Percentiles rank a stretch among this genome's conserved stretches.
Evolutionary conservation across 2,888 invertebrate species (phyloP).

Genomic region (Ametastegia equiseti): DNA sequence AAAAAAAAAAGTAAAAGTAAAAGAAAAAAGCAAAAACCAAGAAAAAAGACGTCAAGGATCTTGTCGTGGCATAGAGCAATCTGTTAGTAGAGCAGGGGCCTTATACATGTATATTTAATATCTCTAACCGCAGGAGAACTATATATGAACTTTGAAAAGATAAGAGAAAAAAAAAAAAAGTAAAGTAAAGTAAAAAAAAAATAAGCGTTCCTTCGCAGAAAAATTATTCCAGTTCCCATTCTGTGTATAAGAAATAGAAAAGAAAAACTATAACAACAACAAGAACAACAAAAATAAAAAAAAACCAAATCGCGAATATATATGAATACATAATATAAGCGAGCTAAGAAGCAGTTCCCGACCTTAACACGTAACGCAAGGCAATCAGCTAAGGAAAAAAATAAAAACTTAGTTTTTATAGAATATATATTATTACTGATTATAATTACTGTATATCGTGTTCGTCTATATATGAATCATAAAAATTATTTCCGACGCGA

Average conservation of each 20-base stretch:
- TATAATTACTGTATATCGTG: no score
- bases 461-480: slow-evolving; percentile 58
- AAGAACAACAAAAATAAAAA: no score
- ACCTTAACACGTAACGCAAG: slow-evolving; percentile 73
- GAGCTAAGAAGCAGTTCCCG: slow-evolving; percentile 57
- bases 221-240: background rate
- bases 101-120: no score
- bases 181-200: background rate
- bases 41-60: slow-evolving; percentile 57
- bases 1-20: background rate
- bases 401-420: slow-evolving; percentile 75
- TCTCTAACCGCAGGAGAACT: slow-evolving; percentile 71
- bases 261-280: no score
- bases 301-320: slow-evolving; percentile 24
- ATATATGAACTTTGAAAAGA: slow-evolving; percentile 41
- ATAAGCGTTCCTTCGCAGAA: background rate
- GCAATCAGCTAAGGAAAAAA: slow-evolving; percentile 69
- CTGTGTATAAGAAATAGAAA: background rate
- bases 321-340: background rate
- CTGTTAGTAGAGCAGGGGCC: slow-evolving; percentile 75
- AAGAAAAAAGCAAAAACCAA: background rate
- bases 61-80: slow-evolving; percentile 74
- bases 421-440: no score
- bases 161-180: background rate
- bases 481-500: slow-evolving; percentile 34